Conservation (phyloP, 2,113 vertebrate species). For the Hyperopisus bebe region DNA sequence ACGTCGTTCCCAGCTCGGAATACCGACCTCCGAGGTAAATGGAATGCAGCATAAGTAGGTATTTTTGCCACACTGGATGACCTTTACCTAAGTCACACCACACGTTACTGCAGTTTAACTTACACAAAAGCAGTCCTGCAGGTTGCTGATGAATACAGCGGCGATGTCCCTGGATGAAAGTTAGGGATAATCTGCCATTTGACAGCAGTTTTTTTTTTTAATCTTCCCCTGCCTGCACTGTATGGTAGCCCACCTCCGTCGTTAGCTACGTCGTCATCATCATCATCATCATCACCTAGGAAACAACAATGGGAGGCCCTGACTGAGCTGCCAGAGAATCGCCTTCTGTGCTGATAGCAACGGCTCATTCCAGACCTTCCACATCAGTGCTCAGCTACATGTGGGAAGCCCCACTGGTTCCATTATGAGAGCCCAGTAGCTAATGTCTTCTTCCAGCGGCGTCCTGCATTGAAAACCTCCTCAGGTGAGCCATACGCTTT, state of each 20-base stretch:
- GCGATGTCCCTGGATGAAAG: background rate
- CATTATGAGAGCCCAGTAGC: conserved; percentile 75
- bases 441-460: conserved; percentile 87
- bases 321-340: conserved; percentile 84
- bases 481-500: conserved; percentile 63
- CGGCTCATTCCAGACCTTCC: conserved; percentile 75
- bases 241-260: conserved; percentile 74
- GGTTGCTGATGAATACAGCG: background rate
- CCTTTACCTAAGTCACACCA: no score
- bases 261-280: conserved; percentile 74
- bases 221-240: background rate
- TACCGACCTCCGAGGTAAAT: background rate
- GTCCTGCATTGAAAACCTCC: conserved; percentile 86
- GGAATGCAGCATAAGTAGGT: no score
- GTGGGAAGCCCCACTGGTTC: conserved; percentile 85
- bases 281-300: conserved; percentile 70
- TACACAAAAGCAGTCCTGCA: background rate
- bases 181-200: background rate
- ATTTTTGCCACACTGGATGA: no score
- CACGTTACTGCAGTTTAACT: background rate
- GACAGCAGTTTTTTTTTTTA: background rate
- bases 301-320: conserved; percentile 91
- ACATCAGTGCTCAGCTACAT: conserved; percentile 85
- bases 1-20: background rate
- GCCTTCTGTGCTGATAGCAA: conserved; percentile 65